Percentiles rank a stretch among this genome's conserved stretches.
phyloP scores from a whole-genome alignment of 2,797 vertebrate species.

The Alosa sapidissima region DNA sequence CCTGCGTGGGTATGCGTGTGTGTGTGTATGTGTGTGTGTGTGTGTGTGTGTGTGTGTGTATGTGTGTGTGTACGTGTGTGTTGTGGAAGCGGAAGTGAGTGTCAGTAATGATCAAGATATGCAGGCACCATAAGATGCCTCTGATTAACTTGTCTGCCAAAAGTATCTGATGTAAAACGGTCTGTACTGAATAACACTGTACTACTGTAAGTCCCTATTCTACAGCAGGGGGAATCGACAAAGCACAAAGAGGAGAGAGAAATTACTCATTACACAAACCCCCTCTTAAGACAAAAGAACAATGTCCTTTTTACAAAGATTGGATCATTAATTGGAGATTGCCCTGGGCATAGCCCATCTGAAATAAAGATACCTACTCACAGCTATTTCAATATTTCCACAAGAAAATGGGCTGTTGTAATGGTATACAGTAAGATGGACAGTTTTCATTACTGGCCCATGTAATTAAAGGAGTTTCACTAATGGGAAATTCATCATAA shows the following conservation, averaged over 20 bases:
- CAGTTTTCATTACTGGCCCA: constrained; percentile 71
- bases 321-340: constrained; percentile 25
- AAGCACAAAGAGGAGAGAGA: neutral
- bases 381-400: constrained; percentile 60
- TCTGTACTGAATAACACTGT: neutral
- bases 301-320: neutral
- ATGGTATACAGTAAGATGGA: constrained; percentile 66
- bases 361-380: constrained; percentile 39
- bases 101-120: constrained; percentile 39
- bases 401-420: constrained; percentile 64
- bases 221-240: neutral
- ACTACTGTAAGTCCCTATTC: neutral
- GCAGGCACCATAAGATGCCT: constrained; percentile 19
- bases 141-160: neutral
- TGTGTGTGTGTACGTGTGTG: neutral
- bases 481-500: constrained; percentile 74
- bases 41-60: neutral
- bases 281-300: neutral
- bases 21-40: neutral
- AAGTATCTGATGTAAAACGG: neutral
- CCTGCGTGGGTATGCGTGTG: constrained; percentile 19
- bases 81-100: neutral
- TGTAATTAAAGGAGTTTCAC: constrained; percentile 73
- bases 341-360: neutral
- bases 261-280: neutral